Evolutionary conservation across 2,113 vertebrate species (phyloP), one percentile per base, ranked within the genome.

Genomic region (Stercorarius parasiticus): DNA sequence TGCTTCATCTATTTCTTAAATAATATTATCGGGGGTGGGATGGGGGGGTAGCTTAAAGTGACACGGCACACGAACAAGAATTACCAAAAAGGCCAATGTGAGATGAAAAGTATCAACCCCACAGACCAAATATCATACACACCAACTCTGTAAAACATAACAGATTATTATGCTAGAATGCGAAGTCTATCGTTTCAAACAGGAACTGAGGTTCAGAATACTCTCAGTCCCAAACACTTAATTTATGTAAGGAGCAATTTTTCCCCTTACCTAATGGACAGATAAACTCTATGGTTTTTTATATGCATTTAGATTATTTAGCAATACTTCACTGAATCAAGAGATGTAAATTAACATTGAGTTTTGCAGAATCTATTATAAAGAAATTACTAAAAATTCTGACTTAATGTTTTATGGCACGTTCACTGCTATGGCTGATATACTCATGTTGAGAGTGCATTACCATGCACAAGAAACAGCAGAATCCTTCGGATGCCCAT

Each of bases 401-500:
- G 29, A 47, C 50, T n/a, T 88, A 22, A 61, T 22, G 11, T 55
- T 82, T 72, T 50, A 52, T 25, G 62, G 20, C 13, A 36, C 29
- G 6, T 34, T n/a, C 32, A 27, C 59, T 86, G 20, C 22, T 10
- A 17, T 3, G 3, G 36, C 15, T 69, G 52, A 36, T 12, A 67
- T 4, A 38, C 42, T 52, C 34, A 5, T 7, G 5, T 26, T 72
- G 20, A 45, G 23, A 56, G 38, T 10, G 13, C 10, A 32, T 20
- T 72, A 36, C 11, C 9, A 27, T 0, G 40, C 5, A 1, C 5
- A 56, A 50, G 26, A 71, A 91, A 78, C 32, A 47, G 20, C 6
- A 0, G n/a, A 59, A n/a, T 59, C 38, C 29, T 90, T 74, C 1
- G 2, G 32, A 74, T 3, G 26, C 4, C 21, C 23, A 13, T 15